Percentiles rank a stretch among this genome's conserved stretches.
These are phyloP conservation scores for Pluvialis apricaria DNA, from an alignment of 2,113 vertebrate species.

Conservation along the genomic window DNA sequence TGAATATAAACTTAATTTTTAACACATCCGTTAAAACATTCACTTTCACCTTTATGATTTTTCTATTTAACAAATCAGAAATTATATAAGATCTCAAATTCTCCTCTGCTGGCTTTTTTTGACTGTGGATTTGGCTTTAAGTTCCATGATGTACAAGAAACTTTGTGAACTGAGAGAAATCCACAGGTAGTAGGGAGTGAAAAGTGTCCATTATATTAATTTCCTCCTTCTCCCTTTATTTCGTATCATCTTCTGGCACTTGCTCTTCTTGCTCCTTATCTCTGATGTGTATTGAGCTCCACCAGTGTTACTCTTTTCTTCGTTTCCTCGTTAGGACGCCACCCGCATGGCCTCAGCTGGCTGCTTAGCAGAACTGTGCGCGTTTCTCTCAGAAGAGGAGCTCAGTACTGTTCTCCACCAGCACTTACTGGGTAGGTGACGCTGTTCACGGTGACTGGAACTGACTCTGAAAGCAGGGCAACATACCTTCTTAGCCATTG, in stretches of 20 bases:
- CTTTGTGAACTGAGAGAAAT: neutral
- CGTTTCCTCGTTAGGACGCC: conserved; percentile 79
- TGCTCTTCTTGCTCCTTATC: neutral
- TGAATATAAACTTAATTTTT: neutral
- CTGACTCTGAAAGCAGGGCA: neutral
- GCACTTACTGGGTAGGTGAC: conserved; percentile 84
- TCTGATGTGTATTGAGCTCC: neutral
- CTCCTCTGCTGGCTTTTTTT: neutral
- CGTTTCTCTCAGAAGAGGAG: conserved; percentile 92
- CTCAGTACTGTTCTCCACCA: conserved; percentile 83
- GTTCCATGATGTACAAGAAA: neutral
- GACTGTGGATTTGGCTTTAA: neutral
- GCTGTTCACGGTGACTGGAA: neutral
- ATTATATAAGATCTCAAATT: neutral
- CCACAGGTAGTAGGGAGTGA: neutral
- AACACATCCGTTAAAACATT: neutral
- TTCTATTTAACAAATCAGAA: neutral
- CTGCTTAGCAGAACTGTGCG: conserved; percentile 93
- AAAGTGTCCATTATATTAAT: neutral
- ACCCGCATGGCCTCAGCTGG: conserved; percentile 94
- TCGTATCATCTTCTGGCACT: neutral
- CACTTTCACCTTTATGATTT: neutral
- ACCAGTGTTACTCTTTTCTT: neutral
- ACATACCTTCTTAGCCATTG: neutral
- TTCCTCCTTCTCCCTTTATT: neutral